Conservation (phyloP, 2,113 vertebrate genomes). For the Nipponia nippon region DNA sequence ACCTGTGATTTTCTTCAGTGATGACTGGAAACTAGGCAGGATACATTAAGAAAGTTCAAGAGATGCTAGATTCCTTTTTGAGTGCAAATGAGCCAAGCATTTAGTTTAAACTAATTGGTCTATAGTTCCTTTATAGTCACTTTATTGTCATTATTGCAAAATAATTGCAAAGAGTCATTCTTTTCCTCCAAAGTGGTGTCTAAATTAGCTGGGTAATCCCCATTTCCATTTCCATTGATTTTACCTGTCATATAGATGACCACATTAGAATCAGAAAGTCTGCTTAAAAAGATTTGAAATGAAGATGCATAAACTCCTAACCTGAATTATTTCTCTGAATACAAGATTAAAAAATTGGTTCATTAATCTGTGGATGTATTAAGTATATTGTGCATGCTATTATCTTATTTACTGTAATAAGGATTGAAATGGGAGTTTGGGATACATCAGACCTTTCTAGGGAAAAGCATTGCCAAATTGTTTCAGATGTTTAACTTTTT, state of each 20-base stretch:
- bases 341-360: not conserved
- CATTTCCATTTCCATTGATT: not conserved
- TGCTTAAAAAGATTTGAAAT: not conserved
- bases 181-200: not conserved
- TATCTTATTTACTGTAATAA: not conserved
- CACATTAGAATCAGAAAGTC: not conserved
- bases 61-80: not conserved
- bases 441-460: not conserved
- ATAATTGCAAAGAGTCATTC: not conserved
- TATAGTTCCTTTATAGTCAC: not conserved
- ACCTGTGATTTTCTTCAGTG: not conserved
- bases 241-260: not conserved
- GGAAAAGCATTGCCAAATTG: not conserved
- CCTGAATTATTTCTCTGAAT: not conserved
- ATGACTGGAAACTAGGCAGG: not conserved
- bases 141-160: not conserved
- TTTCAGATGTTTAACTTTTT: not conserved
- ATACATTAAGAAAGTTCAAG: not conserved
- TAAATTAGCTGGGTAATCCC: not conserved
- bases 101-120: not conserved
- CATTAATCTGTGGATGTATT: not conserved
- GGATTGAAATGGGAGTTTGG: not conserved
- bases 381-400: not conserved
- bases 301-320: not conserved
- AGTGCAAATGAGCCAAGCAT: not conserved